phyloP scores from a whole-genome alignment of 2,797 vertebrate species.

The Sylvia borin region DNA sequence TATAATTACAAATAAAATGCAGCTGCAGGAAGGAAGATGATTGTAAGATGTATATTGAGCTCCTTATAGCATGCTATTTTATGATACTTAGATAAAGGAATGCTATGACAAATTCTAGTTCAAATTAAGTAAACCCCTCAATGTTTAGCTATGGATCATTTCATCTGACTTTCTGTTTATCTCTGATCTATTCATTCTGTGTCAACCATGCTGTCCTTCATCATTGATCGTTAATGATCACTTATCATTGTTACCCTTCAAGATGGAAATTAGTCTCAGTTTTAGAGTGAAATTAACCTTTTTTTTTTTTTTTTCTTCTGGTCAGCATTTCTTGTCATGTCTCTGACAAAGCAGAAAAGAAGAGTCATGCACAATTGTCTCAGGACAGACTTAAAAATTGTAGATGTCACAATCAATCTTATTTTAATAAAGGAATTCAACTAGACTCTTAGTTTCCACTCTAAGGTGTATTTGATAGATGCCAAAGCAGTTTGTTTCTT shows the following conservation, averaged over 20 bases:
- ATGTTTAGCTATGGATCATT: background rate
- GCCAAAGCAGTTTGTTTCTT: background rate
- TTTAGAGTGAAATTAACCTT: background rate
- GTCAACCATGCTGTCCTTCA: background rate
- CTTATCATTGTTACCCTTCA: background rate
- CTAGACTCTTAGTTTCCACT: background rate
- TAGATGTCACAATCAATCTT: background rate
- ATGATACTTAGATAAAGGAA: background rate
- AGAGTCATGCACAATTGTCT: background rate
- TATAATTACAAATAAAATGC: background rate
- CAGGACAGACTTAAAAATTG: background rate
- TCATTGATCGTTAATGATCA: background rate
- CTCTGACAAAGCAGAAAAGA: background rate
- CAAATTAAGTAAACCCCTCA: background rate
- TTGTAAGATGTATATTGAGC: background rate
- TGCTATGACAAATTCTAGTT: background rate
- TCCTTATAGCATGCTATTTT: background rate
- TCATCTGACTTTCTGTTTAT: background rate
- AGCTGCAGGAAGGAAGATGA: background rate
- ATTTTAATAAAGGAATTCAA: background rate
- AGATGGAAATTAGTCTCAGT: background rate
- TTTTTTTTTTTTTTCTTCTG: background rate
- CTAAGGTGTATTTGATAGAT: background rate
- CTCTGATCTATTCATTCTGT: background rate
- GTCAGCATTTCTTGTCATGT: background rate